Percentiles rank a stretch among this genome's conserved stretches.
Conservation (phyloP, 2,113 vertebrate species). For the Cairina moschata region DNA sequence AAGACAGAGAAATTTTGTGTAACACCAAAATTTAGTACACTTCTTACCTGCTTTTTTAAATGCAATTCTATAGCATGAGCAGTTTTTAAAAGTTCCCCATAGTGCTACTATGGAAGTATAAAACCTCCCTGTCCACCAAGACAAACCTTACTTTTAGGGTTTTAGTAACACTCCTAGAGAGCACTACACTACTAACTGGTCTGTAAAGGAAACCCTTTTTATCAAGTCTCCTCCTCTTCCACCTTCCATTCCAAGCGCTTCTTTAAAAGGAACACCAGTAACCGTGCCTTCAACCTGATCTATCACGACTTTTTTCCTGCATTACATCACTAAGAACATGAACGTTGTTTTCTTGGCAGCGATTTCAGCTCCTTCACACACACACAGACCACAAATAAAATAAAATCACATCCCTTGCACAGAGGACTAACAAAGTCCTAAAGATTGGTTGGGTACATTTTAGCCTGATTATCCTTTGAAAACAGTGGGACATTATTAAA, state of each 20-base stretch:
- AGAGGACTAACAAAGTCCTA: conserved; percentile 48
- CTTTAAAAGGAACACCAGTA: background rate
- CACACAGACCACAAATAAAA: background rate
- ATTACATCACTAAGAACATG: background rate
- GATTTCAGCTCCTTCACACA: background rate
- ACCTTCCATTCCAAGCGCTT: background rate
- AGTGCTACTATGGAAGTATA: background rate
- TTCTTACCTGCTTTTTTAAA: background rate
- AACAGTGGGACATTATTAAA: conserved; percentile 76
- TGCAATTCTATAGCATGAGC: background rate
- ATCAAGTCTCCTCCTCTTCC: background rate
- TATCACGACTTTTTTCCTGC: background rate
- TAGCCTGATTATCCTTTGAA: conserved; percentile 64
- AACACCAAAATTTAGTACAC: background rate
- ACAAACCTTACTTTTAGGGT: background rate
- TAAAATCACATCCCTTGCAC: background rate
- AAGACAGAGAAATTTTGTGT: background rate
- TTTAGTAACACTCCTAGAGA: background rate
- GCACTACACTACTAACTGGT: background rate
- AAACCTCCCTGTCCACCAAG: background rate
- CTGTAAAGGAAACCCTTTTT: background rate
- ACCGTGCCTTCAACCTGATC: background rate
- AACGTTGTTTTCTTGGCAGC: background rate
- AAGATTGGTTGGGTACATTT: conserved; percentile 68
- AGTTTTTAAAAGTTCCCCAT: background rate